Evolutionary conservation across 2,888 invertebrate species (phyloP), one percentile per base, ranked within the genome.

Genomic region (Temnothorax rugatulus): DNA sequence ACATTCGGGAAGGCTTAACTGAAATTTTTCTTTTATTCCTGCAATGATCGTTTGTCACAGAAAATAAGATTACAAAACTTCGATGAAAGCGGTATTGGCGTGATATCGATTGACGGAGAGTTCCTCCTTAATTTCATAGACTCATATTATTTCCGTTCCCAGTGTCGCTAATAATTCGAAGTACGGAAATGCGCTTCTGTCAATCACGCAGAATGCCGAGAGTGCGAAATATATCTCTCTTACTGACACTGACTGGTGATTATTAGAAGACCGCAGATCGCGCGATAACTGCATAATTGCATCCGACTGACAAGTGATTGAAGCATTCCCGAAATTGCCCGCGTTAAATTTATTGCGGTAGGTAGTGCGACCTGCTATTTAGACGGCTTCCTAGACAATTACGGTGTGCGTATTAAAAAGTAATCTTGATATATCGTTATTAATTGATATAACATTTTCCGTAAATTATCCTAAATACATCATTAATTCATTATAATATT

Each of bases 151-250:
- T 66, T 75, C 38, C 50, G 50, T 18, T 38, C 1, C 9, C 21
- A 8, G 7, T 47, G 21, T 44, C 34, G 71, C 85, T 84, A 54
- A 74, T 81, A 82, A 74, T 38, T 44, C 25, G 21, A 47, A 71
- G 66, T 54, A 21, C 41, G 52, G 59, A 64, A 82, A 84, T n/a
- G 13, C 71, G 21, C 59, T 38, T n/a, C 54, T 73, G 86, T 85
- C 89, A 63, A n/a, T 85, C 83, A 73, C 15, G 9, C 57, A 38
- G n/a, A 47, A 64, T 57, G 29, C 68, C 75, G 61, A 69, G 76
- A 59, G 66, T 54, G 86, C 21, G 83, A 86, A 86, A 84, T 87
- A 87, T 84, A 86, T 84, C 84, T 87, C 89, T 82, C 87, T 88
- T 83, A 82, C 75, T 83, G 89, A 84, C 85, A 76, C 69, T 84